Percentiles rank a stretch among this genome's conserved stretches.
Conservation (phyloP, 1,140 invertebrate genomes). For the Drosophila ohnishii region DNA sequence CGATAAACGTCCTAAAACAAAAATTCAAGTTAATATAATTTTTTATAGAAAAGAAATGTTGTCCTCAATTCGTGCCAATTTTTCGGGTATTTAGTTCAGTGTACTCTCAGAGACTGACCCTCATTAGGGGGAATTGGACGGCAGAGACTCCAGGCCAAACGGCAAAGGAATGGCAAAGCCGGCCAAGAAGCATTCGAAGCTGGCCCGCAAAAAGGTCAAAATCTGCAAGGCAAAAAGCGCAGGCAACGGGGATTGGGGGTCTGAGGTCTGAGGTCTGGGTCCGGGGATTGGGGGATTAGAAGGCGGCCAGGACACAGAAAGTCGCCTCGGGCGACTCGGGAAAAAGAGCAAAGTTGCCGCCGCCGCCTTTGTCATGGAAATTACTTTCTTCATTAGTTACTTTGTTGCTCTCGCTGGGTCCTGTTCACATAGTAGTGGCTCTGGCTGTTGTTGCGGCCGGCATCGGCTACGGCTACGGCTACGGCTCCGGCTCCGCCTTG, state of each 20-base stretch:
- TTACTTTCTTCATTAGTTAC: slow-evolving; percentile 79
- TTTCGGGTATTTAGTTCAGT: slow-evolving; percentile 2
- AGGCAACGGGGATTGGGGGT: slow-evolving; percentile 13
- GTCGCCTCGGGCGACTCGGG: slow-evolving; percentile 32
- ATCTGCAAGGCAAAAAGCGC: slow-evolving; percentile 47
- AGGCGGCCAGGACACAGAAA: slow-evolving; percentile 45
- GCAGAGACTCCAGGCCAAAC: slow-evolving; percentile 23
- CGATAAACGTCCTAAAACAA: background rate
- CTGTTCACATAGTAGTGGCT: slow-evolving; percentile 23
- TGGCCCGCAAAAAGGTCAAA: slow-evolving; percentile 61
- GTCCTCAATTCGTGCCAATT: background rate
- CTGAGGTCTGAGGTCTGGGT: background rate
- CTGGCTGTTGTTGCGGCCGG: slow-evolving; percentile 9
- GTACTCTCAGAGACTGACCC: slow-evolving; percentile 55
- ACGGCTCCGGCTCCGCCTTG: slow-evolving; percentile 22
- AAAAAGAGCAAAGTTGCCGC: slow-evolving; percentile 53
- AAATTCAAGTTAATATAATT: too few species aligned
- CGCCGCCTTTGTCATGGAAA: slow-evolving; percentile 70
- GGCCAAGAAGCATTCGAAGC: slow-evolving; percentile 23
- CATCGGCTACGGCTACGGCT: slow-evolving; percentile 6
- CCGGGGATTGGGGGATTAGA: slow-evolving; percentile 44
- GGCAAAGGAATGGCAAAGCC: slow-evolving; percentile 19
- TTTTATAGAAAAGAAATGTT: background rate
- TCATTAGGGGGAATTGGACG: slow-evolving; percentile 62
- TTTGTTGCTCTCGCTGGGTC: slow-evolving; percentile 51